A percentile compares a stretch with the other conserved stretches of the same genome.
phyloP scores from a whole-genome alignment of 1,140 invertebrate genomes.

The Laupala kohalensis region DNA sequence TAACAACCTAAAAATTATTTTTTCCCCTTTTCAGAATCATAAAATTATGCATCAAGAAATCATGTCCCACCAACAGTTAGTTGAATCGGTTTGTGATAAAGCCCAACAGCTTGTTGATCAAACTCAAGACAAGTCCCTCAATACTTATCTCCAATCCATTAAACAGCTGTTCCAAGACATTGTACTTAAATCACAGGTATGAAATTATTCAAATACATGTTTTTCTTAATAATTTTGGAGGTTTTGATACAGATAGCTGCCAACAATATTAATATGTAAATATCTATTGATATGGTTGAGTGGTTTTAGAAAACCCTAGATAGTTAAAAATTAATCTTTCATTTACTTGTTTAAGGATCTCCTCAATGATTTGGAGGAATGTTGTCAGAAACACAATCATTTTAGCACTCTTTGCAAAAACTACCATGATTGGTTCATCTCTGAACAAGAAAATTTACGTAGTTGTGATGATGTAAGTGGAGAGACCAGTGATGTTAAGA shows the following conservation, averaged over 20 bases:
- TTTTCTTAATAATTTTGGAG: too few relatives aligned
- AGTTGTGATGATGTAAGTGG: conserved; percentile 65
- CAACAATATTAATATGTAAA: background rate
- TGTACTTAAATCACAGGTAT: conserved; percentile 63
- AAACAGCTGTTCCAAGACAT: conserved; percentile 80
- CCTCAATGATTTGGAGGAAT: conserved; percentile 68
- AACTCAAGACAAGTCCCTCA: conserved; percentile 73
- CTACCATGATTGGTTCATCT: conserved; percentile 64
- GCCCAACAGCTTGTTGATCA: conserved; percentile 79
- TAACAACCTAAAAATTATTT: background rate
- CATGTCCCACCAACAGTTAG: conserved; percentile 74
- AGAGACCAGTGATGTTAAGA: conserved; percentile 63
- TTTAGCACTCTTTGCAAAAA: conserved; percentile 55
- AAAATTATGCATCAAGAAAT: conserved; percentile 93
- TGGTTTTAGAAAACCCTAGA: background rate
- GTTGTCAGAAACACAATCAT: conserved; percentile 72
- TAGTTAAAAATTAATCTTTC: background rate
- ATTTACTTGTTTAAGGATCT: conserved; percentile 38
- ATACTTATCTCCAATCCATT: conserved; percentile 76
- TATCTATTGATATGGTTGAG: background rate
- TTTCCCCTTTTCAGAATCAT: conserved; percentile 50
- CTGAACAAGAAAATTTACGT: conserved; percentile 59
- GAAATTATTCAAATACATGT: background rate
- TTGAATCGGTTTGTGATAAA: conserved; percentile 84
- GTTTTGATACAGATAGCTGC: too few relatives aligned